Base-by-base conservation (phyloP, 2,888 invertebrate genomes). In the Cryptus armator region DNA sequence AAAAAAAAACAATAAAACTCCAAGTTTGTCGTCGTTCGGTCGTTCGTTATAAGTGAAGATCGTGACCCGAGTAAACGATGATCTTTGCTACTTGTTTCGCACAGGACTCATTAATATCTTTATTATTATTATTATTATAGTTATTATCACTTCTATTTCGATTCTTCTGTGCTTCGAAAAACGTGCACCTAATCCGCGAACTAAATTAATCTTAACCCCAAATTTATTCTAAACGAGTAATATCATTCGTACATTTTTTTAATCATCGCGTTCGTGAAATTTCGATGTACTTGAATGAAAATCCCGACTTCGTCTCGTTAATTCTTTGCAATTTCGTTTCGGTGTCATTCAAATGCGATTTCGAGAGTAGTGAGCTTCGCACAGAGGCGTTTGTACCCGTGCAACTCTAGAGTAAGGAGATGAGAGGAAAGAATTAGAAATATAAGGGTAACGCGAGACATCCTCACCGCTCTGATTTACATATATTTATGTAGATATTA, bases 11-110 rank as follows among this genome's bases (percentile, higher is more conserved):
- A 1, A 44, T 29, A 37, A 56, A 44, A 16, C 67, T 4, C 29
- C 12, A 44, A 14, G 19, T 70, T 76, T 44, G 32, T 70, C 44
- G 51, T 19, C 19, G 24, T 56, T 56, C 16, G 3, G 19, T 53
- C 10, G 2, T 16, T 75, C 76, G 76, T 64, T 70, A 71, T 70
- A 32, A 76, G 70, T 37, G 70, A 64, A 77, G 71, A 56, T 82
- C 77, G 71, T 77, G 66, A 77, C 77, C 71, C 32, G 56, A 37
- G 66, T 48, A 12, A 59, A 37, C 56, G 56, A 44, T 46, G 14
- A 46, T n/a, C 19, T 1, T 70, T 70, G 29, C 1, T 14, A 19
- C 19, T 64, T 68, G 5, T 24, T 29, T 68, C 68, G 3, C 59
- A 24, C 0, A 14, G n/a, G 19, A 37, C 46, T 16, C 19, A 9